Base-by-base conservation (phyloP, 2,113 vertebrate genomes). In the Tyrannus savana region DNA sequence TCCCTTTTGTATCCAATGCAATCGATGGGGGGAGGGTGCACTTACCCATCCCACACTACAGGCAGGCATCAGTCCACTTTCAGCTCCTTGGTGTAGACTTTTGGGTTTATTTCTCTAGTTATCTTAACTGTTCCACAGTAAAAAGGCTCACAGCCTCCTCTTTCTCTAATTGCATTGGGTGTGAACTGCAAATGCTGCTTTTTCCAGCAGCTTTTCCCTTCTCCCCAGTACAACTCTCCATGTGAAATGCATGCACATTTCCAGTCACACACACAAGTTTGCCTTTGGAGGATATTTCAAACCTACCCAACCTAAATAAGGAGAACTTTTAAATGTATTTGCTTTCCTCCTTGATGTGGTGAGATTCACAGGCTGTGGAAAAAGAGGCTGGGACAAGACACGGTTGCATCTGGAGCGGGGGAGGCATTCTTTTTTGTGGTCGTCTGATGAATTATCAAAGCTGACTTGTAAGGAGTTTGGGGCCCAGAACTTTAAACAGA, bases 391-490 rank as follows among this genome's bases (percentile, higher is more conserved):
- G 96, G 97, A 97, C 94, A 97, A 97, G 96, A 97, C 94, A 98
- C 86, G 85, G 97, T 88, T 97, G 97, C 97, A 97, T 97, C 97
- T 97, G 92, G 93, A 97, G 96, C 95, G 97, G 97, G 95, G 96
- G 98, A 98, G 97, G 97, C 95, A 97, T 96, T 98, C 96, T 98
- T 98, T 97, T 96, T 95, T 98, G 97, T 97, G 97, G 98, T 98
- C 15, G 93, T 97, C 94, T 95, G 97, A 98, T 98, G 97, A 97
- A 98, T 98, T 97, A 98, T 97, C 93, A 95, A 97, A 97, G 96
- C 75, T 10, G 62, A 96, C 95, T 95, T 95, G 96, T 89, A 95
- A 97, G 96, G 95, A 96, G 91, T 96, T 96, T 97, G 95, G 76
- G 89, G 95, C 89, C 97, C 94, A 97, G 96, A 94, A 97, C 93